Evolutionary conservation across 2,797 vertebrate species (phyloP).

Genomic region (Scyliorhinus canicula): DNA sequence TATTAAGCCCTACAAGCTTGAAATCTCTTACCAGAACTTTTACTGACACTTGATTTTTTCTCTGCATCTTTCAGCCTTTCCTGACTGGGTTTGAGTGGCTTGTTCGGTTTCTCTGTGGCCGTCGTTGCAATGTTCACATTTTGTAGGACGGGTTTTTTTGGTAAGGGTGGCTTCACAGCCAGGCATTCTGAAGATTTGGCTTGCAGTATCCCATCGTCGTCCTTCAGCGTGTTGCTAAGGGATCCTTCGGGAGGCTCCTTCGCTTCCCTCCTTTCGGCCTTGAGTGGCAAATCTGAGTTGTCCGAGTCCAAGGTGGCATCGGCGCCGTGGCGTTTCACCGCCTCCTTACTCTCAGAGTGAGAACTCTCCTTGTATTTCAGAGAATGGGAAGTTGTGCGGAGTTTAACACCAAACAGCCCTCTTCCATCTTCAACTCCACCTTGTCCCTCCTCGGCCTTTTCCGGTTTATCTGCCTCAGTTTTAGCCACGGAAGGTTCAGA

Average conservation of each 20-base stretch:
- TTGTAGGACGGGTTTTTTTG: conserved; percentile 60
- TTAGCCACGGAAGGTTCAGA: conserved; percentile 42
- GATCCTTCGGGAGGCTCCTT: conserved; percentile 45
- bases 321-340: conserved; percentile 57
- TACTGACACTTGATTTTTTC: conserved; percentile 47
- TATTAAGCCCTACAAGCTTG: not conserved
- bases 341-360: conserved; percentile 50
- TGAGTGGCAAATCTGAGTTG: conserved; percentile 45
- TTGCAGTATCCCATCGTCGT: conserved; percentile 53
- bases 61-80: conserved; percentile 50
- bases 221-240: conserved; percentile 46
- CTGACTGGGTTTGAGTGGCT: conserved; percentile 41
- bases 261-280: conserved; percentile 47
- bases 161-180: conserved; percentile 56
- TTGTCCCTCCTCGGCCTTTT: conserved; percentile 49
- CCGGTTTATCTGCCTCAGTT: conserved; percentile 42
- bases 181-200: conserved; percentile 52
- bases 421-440: conserved; percentile 48
- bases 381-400: conserved; percentile 76
- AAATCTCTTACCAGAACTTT: conserved; percentile 57
- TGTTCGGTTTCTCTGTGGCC: conserved; percentile 51
- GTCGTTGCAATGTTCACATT: conserved; percentile 44
- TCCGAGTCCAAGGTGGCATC: conserved; percentile 57
- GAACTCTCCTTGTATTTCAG: conserved; percentile 57
- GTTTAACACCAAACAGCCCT: conserved; percentile 72